Evolutionary conservation across 2,888 invertebrate species (phyloP), one percentile per base, ranked within the genome.

Genomic region (Malachius bipustulatus): DNA sequence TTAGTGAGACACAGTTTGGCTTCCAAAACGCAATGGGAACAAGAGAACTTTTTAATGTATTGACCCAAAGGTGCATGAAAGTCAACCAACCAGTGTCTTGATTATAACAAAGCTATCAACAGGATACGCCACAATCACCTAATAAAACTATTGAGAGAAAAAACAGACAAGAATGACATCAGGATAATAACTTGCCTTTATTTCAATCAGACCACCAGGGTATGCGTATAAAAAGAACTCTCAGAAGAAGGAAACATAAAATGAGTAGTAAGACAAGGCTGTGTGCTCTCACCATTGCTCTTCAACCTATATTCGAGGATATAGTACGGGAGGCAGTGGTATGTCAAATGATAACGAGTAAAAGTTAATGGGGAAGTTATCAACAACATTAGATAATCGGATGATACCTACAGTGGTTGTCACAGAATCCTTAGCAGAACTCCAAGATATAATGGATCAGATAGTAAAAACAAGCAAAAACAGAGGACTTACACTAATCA

Each of bases 1-100:
- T n/a, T n/a, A n/a, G n/a, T n/a, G n/a, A n/a, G n/a, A n/a, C 34
- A 34, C 34, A 34, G 29, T 34, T 34, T 15, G 28, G 34, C 13
- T 34, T 34, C 34, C 27, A 16, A 34, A n/a, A 34, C 15, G 33
- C 32, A 16, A 19, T 33, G 24, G 33, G 26, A 13, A 32, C 10
- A 24, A 4, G 14, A 26, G 26, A 10, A 26, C 26, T 9, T 9
- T 24, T 24, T 24, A 24, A 24, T 24, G 24, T 24, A 24, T 8
- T 24, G 24, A n/a, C n/a, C n/a, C n/a, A n/a, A n/a, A n/a, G n/a
- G n/a, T n/a, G n/a, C n/a, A n/a, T n/a, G n/a, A 27, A 33, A 11
- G 32, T 32, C n/a, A 14, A 32, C 19, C 32, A 32, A 19, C 15
- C 32, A 32, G 19, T 32, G 12, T 32, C 16, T 16, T 19, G 32